Evolutionary conservation across 2,113 vertebrate genomes (phyloP), one percentile per base, ranked within the genome.

Genomic region (Leucosticte australis): DNA sequence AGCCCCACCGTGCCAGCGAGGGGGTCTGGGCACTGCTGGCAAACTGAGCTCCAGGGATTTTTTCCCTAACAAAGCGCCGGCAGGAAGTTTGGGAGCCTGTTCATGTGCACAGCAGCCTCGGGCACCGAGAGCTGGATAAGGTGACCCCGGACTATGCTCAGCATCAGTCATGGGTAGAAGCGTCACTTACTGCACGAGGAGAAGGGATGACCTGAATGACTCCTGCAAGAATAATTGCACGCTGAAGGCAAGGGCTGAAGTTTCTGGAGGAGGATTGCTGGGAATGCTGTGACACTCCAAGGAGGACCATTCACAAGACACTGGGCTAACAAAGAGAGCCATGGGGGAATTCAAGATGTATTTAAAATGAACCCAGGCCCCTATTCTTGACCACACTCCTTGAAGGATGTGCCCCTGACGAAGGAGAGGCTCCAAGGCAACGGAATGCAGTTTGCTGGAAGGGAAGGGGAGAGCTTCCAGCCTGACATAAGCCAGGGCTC

Each of bases 401-500:
- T 39, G 85, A 94, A 87, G 84, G 85, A 92, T 71, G 53, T 44
- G 62, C 44, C 78, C 68, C 90, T 0, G 7, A 6, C 19, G 79
- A 92, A 96, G 82, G 77, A 82, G 46, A 2, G 0, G 94, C 88
- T 94, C 83, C 88, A 69, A 85, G 87, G 84, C 90, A 82, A 59
- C 11, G 57, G 84, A 55, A 87, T 87, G 84, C 44, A 28, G 74
- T 47, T 82, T 81, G 85, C 47, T 94, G 92, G 81, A 83, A 85
- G 70, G 65, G 41, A 65, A 78, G 67, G 55, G 91, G 82, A 89
- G 93, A 85, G 89, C 87, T 78, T 67, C 81, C 71, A 82, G 89
- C 69, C 83, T 92, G 92, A 91, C 76, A 92, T 60, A 96, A 95
- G 57, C 95, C 93, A 95, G 94, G 80, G 87, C 91, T 92, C 46